Conservation (phyloP, 2,888 invertebrate species). For the Chrysina gloriosa region DNA sequence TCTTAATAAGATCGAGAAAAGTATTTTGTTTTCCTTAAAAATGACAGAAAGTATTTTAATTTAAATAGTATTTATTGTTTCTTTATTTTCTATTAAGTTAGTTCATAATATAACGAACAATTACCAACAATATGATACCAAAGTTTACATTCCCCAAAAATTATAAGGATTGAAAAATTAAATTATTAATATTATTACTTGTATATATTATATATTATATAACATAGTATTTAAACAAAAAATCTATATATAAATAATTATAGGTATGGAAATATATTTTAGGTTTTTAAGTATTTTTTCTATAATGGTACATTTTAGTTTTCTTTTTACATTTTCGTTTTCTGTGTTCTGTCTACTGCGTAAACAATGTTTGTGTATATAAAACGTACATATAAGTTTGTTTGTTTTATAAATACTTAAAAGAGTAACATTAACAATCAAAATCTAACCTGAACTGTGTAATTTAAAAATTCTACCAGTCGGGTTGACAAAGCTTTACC, state of each 20-base stretch:
- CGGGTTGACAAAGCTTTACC: slow-evolving; percentile 33
- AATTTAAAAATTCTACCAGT: slow-evolving; percentile 19
- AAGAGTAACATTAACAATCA: slow-evolving; percentile 10
- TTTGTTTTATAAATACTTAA: slow-evolving; percentile 27
- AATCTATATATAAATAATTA: slow-evolving; percentile 30
- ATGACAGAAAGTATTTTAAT: slow-evolving; percentile 42
- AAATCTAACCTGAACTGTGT: slow-evolving; percentile 34
- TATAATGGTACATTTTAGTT: slow-evolving; percentile 6
- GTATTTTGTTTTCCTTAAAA: slow-evolving; percentile 45
- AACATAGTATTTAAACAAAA: slow-evolving; percentile 62
- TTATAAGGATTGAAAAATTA: slow-evolving; percentile 59
- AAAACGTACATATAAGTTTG: slow-evolving; percentile 3
- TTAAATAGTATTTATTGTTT: slow-evolving; percentile 51
- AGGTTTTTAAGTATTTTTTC: slow-evolving; percentile 31
- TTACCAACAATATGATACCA: slow-evolving; percentile 71
- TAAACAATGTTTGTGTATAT: slow-evolving; percentile 23
- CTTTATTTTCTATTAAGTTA: slow-evolving; percentile 35
- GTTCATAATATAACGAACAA: slow-evolving; percentile 50
- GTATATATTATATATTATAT: slow-evolving; percentile 56
- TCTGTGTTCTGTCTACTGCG: slow-evolving; percentile 20
- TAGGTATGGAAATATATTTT: slow-evolving; percentile 20
- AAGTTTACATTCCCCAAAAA: slow-evolving; percentile 79
- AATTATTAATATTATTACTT: slow-evolving; percentile 53
- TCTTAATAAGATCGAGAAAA: slow-evolving; percentile 12
- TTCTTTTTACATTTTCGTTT: slow-evolving; percentile 25